phyloP scores from a whole-genome alignment of 2,113 vertebrate species.

The Cisticola juncidis region DNA sequence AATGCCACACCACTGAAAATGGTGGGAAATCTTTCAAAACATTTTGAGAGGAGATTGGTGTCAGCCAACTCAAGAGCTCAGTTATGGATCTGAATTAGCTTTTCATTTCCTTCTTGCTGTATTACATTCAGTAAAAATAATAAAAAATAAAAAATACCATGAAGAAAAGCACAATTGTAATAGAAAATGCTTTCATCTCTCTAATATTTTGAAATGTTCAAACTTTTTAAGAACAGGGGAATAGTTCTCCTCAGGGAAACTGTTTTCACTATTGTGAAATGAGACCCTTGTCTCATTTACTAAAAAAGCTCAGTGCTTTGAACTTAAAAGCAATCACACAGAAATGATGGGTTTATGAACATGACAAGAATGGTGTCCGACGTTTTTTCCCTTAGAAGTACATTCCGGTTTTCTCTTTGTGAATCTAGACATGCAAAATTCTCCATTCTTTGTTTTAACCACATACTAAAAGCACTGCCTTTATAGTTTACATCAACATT shows the following conservation, averaged over 20 bases:
- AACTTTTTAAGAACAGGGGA: conserved; percentile 21
- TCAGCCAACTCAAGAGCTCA: background rate
- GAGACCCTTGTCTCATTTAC: conserved; percentile 11
- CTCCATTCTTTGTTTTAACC: background rate
- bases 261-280: background rate
- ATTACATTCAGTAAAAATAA: background rate
- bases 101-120: background rate
- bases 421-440: background rate
- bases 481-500: background rate
- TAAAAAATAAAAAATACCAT: background rate
- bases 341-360: background rate
- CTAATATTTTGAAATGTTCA: background rate
- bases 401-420: background rate
- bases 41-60: background rate
- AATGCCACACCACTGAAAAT: background rate
- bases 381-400: background rate
- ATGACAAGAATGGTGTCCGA: background rate
- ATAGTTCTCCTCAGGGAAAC: conserved; percentile 25
- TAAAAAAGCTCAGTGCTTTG: conserved; percentile 4
- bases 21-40: background rate
- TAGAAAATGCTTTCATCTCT: conserved; percentile 13
- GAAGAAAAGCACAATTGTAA: background rate
- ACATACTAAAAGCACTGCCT: background rate
- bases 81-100: background rate
- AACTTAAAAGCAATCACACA: conserved; percentile 13